Conservation (phyloP, 2,797 vertebrate genomes). For the Syncerus caffer region DNA sequence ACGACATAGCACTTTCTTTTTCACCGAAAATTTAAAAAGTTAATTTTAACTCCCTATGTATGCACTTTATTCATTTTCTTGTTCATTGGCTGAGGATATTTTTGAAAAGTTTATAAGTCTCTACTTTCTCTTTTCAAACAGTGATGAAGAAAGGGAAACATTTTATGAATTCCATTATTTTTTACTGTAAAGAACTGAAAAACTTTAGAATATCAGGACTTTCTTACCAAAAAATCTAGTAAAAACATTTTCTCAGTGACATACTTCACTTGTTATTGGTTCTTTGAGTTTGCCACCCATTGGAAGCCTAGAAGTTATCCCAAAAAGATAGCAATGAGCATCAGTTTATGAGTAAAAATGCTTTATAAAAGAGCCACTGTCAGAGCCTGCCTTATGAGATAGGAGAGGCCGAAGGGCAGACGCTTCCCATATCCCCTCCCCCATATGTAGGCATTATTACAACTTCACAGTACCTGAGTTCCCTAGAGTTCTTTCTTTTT, state of each 20-base stretch:
- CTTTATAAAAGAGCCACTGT: background rate
- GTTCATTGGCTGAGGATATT: background rate
- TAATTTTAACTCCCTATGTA: background rate
- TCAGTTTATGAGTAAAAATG: background rate
- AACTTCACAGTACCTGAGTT: background rate
- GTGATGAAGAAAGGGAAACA: background rate
- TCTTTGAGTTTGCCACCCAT: background rate
- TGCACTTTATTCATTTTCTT: background rate
- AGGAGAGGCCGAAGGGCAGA: background rate
- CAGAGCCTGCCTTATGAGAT: background rate
- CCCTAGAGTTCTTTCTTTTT: background rate
- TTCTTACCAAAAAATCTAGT: background rate
- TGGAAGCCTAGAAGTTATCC: background rate
- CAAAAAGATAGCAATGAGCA: background rate
- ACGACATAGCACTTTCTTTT: background rate
- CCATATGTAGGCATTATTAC: background rate
- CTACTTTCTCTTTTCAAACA: background rate
- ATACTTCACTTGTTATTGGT: background rate
- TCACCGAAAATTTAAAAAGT: background rate
- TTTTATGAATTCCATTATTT: background rate
- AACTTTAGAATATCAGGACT: background rate
- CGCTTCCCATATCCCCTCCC: background rate
- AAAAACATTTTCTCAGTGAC: background rate
- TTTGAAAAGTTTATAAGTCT: background rate
- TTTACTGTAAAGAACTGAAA: background rate